Conservation (phyloP, 2,888 invertebrate genomes). For the Synergus laeviventris region DNA sequence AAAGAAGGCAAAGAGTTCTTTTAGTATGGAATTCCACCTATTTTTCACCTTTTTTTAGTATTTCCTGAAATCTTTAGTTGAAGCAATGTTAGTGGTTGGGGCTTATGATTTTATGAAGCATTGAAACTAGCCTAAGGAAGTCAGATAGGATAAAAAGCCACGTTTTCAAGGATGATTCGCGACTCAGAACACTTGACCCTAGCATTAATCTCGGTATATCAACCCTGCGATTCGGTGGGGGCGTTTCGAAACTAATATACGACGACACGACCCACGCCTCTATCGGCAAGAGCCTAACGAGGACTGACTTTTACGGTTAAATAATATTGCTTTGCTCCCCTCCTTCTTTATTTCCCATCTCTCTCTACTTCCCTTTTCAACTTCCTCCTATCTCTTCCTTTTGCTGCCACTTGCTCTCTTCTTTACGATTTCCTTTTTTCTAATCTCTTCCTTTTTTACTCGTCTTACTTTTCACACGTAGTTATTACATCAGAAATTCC, state of each 20-base stretch:
- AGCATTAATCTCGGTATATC: conserved; percentile 64
- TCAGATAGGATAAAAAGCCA: conserved; percentile 2
- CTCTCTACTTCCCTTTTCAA: neutral
- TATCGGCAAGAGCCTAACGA: conserved; percentile 67
- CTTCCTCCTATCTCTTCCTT: neutral
- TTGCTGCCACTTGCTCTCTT: neutral
- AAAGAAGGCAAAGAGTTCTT: no score
- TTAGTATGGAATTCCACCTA: no score
- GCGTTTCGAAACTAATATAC: conserved; percentile 70
- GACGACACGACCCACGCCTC: conserved; percentile 71
- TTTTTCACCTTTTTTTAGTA: no score
- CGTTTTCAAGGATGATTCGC: conserved; percentile 56
- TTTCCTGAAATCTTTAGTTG: no score
- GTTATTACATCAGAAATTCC: neutral
- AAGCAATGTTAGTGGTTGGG: neutral
- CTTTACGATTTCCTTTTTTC: neutral
- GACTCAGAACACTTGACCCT: conserved; percentile 60
- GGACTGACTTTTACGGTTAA: conserved; percentile 71
- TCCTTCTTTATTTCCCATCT: conserved; percentile 10
- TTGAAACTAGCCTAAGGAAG: neutral
- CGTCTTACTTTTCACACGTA: neutral
- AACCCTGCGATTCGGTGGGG: conserved; percentile 61
- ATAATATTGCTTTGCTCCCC: conserved; percentile 63
- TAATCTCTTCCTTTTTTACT: neutral
- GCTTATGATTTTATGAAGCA: neutral